Conservation (phyloP, 30 jellyfish, hydroid and myxozoan species). For the Chrysaora quinquecirrha region DNA sequence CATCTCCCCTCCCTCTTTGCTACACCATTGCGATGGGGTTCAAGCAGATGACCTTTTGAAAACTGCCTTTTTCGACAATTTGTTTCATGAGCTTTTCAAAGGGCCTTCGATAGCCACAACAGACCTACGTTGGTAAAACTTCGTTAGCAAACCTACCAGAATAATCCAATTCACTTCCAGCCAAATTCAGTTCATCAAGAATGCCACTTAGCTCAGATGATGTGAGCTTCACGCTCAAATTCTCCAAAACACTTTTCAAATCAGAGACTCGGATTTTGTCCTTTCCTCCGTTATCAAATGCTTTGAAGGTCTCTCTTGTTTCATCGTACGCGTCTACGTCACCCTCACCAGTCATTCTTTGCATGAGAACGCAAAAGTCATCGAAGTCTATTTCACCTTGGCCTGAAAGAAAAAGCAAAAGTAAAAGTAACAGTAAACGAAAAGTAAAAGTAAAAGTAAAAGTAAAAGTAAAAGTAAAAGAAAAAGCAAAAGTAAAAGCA, state of each 20-base stretch:
- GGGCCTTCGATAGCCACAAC: background rate
- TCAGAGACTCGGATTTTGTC: constrained; percentile 56
- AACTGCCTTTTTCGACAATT: no score
- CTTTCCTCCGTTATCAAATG: constrained; percentile 52
- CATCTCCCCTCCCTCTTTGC: background rate
- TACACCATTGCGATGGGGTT: background rate
- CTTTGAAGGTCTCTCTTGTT: constrained; percentile 66
- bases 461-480: no score
- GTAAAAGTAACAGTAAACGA: background rate
- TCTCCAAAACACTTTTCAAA: constrained; percentile 56
- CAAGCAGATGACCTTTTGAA: background rate
- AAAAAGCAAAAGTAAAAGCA: no score
- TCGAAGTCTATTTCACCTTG: constrained; percentile 74
- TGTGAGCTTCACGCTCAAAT: constrained; percentile 53
- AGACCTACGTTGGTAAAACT: background rate
- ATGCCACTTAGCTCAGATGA: constrained; percentile 57
- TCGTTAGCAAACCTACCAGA: constrained; percentile 15
- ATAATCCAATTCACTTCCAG: constrained; percentile 39
- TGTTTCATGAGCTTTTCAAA: background rate
- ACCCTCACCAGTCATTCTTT: constrained; percentile 62
- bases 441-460: no score
- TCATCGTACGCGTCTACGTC: constrained; percentile 59
- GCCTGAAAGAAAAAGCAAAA: constrained; percentile 4
- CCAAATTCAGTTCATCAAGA: constrained; percentile 42
- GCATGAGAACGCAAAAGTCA: constrained; percentile 69